A percentile compares a stretch with the other conserved stretches of the same genome.
Conservation (phyloP, 2,888 invertebrate species). For the Caenorhabditis uteleia region DNA sequence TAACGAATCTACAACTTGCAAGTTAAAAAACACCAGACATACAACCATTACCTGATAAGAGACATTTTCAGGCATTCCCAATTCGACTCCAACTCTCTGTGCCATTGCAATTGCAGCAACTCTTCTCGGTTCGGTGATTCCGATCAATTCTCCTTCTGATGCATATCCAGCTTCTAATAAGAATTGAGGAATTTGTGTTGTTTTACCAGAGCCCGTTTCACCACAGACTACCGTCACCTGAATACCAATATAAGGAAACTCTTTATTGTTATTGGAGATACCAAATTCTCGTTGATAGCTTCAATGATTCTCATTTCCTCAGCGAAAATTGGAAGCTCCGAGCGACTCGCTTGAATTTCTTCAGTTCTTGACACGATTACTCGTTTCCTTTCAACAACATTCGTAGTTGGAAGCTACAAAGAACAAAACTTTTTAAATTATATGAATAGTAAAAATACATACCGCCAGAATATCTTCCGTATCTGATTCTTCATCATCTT, state of each 20-base stretch:
- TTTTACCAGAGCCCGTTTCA: conserved; percentile 96
- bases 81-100: conserved; percentile 85
- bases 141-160: conserved; percentile 45
- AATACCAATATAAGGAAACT: conserved; percentile 32
- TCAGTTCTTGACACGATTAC: conserved; percentile 33
- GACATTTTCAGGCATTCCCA: conserved; percentile 81
- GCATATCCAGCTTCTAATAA: conserved; percentile 91
- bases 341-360: conserved; percentile 39
- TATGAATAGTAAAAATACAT: conserved; percentile 6
- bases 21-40: background rate
- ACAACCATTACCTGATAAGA: conserved; percentile 77
- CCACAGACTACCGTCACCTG: conserved; percentile 80
- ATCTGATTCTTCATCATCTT: conserved; percentile 33
- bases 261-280: conserved; percentile 18
- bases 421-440: background rate
- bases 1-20: conserved; percentile 80
- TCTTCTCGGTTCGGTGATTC: conserved; percentile 87
- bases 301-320: conserved; percentile 85
- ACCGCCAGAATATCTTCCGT: conserved; percentile 32
- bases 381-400: conserved; percentile 21
- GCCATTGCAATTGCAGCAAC: conserved; percentile 98
- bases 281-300: conserved; percentile 85
- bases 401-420: conserved; percentile 32
- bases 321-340: conserved; percentile 81
- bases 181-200: conserved; percentile 98